phyloP scores from a whole-genome alignment of 2,888 invertebrate genomes.

The Tenodera sinensis region DNA sequence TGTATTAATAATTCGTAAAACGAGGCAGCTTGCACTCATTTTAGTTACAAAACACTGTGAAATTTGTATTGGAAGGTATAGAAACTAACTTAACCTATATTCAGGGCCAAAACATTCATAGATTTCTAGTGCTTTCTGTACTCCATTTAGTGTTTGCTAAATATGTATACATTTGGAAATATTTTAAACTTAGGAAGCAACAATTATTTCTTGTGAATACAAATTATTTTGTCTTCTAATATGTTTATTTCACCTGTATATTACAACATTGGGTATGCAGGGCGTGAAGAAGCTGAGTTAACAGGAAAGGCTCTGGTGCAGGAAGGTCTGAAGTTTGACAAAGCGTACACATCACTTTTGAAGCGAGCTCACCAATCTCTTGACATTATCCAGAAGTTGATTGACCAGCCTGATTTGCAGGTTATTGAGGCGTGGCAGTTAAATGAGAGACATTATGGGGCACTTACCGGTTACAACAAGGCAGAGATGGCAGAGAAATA shows the following conservation, averaged over 20 bases:
- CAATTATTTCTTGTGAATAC: too few species aligned
- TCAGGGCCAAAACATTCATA: too few species aligned
- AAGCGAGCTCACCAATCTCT: conserved; percentile 43
- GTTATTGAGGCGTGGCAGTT: conserved; percentile 42
- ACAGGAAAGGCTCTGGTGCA: conserved; percentile 42
- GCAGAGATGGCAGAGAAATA: conserved; percentile 43
- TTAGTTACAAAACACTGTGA: too few species aligned
- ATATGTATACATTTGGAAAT: background rate
- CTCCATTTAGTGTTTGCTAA: background rate
- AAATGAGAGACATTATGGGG: conserved; percentile 46
- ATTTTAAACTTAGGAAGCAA: too few species aligned
- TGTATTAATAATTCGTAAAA: too few species aligned
- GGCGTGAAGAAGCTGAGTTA: conserved; percentile 39
- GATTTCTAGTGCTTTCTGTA: too few species aligned
- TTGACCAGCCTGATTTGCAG: conserved; percentile 40
- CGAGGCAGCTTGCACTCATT: too few species aligned
- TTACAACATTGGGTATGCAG: conserved; percentile 30
- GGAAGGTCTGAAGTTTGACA: conserved; percentile 41
- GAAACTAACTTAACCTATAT: too few species aligned
- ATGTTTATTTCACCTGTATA: too few species aligned
- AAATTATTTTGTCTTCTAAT: too few species aligned
- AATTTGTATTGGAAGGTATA: too few species aligned
- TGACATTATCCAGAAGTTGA: conserved; percentile 38
- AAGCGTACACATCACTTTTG: conserved; percentile 43
- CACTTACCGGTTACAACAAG: conserved; percentile 44